Evolutionary conservation across 2,888 invertebrate genomes (phyloP), one percentile per base, ranked within the genome.

Genomic region (Caenorhabditis sp.): DNA sequence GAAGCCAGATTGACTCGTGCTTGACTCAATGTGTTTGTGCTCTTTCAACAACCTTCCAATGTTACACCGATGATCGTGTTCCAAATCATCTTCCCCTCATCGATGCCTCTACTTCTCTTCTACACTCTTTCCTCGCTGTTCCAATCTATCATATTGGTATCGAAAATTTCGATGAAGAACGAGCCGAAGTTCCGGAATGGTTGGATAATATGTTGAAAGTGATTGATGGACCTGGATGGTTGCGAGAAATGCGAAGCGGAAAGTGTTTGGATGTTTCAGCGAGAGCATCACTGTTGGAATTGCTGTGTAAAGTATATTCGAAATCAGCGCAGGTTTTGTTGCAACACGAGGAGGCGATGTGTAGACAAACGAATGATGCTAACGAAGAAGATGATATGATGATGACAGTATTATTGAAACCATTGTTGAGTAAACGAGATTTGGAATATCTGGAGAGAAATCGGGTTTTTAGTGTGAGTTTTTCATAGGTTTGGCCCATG

Each of bases 391-490:
- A 61, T 10, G 59, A 60, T 10, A 66, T 66, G 68, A 26, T 60
- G 10, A 26, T 60, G 10, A 84, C 84, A 4, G 81, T 87, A n/a
- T 75, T 87, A 7, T 63, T 87, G 63, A 84, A 83, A 59, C 85
- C 87, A 25, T 63, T 85, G 12, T 63, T 87, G 14, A 66, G 71
- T 0, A 71, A 69, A 31, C 58, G 60, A 1, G 74, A 74, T 50
- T 26, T 70, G 3, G 63, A 63, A 7, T 73, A 63, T 49, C 52
- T 73, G 25, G 73, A 73, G 27, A 67, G 65, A 36, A 62, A 63
- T 31, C 56, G 58, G 23, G 68, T 73, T 0, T 73, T 73, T 26
- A 58, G 65, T 1, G 59, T 59, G n/a, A 59, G 59, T 31, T 36
- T 36, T 53, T 53, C 23, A 53, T 53, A 36, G 7, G 36, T 36